Conservation (phyloP, 2,113 vertebrate species). For the Python bivittatus region DNA sequence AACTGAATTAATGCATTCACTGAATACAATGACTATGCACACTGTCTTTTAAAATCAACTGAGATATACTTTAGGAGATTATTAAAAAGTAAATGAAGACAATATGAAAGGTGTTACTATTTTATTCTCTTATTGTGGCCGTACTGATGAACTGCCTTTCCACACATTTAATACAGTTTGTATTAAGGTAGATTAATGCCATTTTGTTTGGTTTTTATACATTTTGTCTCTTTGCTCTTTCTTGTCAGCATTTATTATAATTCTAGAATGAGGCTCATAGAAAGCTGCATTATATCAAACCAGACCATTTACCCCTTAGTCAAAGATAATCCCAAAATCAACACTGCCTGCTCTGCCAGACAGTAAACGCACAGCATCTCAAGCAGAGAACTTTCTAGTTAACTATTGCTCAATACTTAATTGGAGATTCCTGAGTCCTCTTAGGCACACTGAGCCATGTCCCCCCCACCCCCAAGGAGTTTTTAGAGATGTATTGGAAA, state of each 20-base stretch:
- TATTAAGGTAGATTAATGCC: neutral
- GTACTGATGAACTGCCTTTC: neutral
- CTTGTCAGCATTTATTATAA: neutral
- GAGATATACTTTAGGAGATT: neutral
- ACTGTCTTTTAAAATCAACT: neutral
- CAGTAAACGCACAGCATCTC: neutral
- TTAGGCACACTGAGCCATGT: neutral
- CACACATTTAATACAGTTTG: neutral
- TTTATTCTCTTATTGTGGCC: neutral
- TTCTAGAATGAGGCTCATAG: neutral
- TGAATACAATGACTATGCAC: neutral
- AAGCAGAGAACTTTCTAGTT: neutral
- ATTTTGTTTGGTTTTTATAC: neutral
- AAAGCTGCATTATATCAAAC: neutral
- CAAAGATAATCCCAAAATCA: neutral
- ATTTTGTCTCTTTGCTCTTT: neutral
- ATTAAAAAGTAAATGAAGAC: neutral
- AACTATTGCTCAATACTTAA: neutral
- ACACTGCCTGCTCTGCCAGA: neutral
- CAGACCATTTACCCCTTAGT: neutral
- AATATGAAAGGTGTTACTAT: neutral
- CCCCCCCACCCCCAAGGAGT: neutral
- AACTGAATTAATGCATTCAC: neutral
- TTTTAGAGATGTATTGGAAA: neutral
- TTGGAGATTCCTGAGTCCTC: neutral